Percentiles rank a stretch among this genome's conserved stretches.
Evolutionary conservation across 2,797 vertebrate genomes (phyloP).

Genomic region (Gallinago solitaria): DNA sequence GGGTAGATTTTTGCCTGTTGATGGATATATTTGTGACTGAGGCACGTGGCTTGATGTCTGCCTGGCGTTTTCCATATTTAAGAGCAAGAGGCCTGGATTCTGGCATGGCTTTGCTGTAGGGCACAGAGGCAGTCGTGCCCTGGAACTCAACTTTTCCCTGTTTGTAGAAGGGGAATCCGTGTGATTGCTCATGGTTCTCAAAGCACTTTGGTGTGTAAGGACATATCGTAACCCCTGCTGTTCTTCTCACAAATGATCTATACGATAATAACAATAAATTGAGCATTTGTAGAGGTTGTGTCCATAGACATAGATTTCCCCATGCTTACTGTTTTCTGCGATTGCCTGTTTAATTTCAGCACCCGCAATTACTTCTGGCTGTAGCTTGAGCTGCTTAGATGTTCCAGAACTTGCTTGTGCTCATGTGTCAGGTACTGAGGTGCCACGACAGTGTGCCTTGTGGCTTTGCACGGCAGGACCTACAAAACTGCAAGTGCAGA

Average conservation of each 20-base stretch:
- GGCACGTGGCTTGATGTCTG: background rate
- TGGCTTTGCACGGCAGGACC: background rate
- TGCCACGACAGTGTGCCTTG: background rate
- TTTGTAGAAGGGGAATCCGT: background rate
- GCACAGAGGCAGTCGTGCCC: background rate
- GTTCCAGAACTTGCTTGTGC: background rate
- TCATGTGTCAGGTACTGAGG: background rate
- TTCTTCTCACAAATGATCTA: background rate
- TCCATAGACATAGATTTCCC: background rate
- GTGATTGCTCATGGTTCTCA: background rate
- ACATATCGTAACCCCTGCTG: background rate
- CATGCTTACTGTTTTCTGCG: background rate
- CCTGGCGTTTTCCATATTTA: background rate
- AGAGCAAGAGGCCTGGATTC: background rate
- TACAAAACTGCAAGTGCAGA: background rate
- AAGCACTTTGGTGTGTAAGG: background rate
- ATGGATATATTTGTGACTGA: background rate
- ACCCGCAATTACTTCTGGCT: background rate
- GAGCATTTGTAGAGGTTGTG: background rate
- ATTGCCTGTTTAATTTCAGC: background rate
- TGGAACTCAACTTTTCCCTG: background rate
- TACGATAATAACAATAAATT: background rate
- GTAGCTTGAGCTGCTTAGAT: background rate
- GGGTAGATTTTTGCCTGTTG: background rate
- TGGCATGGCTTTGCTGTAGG: background rate